A percentile compares a stretch with the other conserved stretches of the same genome.
phyloP scores from a whole-genome alignment of 2,797 vertebrate genomes.

The Benthosema pterotum region DNA sequence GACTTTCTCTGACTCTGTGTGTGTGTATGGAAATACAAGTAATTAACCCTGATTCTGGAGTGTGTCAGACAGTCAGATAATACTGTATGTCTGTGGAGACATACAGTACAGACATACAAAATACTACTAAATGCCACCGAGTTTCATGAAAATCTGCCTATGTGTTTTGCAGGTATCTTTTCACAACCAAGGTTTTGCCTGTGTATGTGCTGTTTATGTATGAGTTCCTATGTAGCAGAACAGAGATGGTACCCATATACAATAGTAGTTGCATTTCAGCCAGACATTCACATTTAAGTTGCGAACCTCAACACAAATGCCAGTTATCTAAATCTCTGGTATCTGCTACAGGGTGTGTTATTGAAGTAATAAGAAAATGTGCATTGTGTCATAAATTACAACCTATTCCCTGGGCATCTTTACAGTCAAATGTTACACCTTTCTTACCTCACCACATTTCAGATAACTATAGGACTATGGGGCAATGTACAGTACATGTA shows the following conservation, averaged over 20 bases:
- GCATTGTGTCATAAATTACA: constrained; percentile 19
- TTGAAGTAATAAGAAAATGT: neutral
- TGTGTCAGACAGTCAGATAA: no score
- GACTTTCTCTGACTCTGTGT: no score
- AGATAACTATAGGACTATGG: constrained; percentile 26
- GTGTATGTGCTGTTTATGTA: no score
- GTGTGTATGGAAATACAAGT: no score
- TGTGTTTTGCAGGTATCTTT: no score
- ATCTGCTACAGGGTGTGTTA: neutral
- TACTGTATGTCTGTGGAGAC: no score
- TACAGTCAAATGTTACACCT: neutral
- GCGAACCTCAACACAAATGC: neutral
- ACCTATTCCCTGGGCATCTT: neutral
- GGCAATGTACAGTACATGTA: constrained; percentile 35
- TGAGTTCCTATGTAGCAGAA: no score
- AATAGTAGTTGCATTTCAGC: constrained; percentile 25
- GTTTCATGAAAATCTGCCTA: no score
- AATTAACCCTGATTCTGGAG: no score
- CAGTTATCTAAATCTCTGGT: neutral
- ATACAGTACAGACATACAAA: no score
- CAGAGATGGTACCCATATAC: neutral
- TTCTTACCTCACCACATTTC: constrained; percentile 30
- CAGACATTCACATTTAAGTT: constrained; percentile 9
- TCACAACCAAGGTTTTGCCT: no score
- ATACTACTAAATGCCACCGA: no score